A percentile compares a stretch with the other conserved stretches of the same genome.
These are phyloP conservation scores for Lonchura striata DNA, from an alignment of 2,113 vertebrate species.

Conservation along the genomic window DNA sequence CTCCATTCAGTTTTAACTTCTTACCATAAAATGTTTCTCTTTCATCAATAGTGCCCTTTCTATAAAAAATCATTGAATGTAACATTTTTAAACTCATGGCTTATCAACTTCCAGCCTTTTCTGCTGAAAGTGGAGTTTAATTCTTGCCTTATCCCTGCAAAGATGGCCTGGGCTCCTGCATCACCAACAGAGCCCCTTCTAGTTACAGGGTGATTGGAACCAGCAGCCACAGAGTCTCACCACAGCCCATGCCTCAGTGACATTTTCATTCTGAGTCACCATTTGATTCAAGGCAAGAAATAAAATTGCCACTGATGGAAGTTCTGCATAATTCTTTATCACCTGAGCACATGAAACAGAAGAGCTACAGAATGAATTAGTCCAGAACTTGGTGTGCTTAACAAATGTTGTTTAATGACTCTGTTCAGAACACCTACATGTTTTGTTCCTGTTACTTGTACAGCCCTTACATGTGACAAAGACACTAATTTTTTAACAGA, in stretches of 20 bases:
- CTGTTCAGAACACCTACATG: slow-evolving; percentile 63
- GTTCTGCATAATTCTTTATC: slow-evolving; percentile 11
- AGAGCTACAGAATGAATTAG: slow-evolving; percentile 14
- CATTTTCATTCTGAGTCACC: slow-evolving; percentile 36
- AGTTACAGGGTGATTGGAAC: not conserved
- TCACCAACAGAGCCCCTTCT: not conserved
- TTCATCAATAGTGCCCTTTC: not conserved
- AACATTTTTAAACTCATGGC: not conserved
- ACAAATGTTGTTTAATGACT: slow-evolving; percentile 62
- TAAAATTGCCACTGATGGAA: not conserved
- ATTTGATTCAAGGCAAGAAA: slow-evolving; percentile 7
- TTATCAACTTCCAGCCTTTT: not conserved
- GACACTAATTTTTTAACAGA: slow-evolving; percentile 44
- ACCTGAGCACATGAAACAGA: slow-evolving; percentile 40
- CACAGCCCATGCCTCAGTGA: not conserved
- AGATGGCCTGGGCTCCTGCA: not conserved
- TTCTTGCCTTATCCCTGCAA: not conserved
- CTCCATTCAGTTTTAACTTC: not conserved
- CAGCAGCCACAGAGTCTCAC: not conserved
- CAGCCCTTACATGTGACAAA: slow-evolving; percentile 46
- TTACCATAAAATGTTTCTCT: not conserved
- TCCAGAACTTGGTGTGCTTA: slow-evolving; percentile 52
- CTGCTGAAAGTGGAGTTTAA: not conserved
- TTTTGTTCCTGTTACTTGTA: slow-evolving; percentile 60
- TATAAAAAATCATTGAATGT: not conserved